Evolutionary conservation across 2,113 vertebrate species (phyloP).

Genomic region (Chaetodon trifascialis): DNA sequence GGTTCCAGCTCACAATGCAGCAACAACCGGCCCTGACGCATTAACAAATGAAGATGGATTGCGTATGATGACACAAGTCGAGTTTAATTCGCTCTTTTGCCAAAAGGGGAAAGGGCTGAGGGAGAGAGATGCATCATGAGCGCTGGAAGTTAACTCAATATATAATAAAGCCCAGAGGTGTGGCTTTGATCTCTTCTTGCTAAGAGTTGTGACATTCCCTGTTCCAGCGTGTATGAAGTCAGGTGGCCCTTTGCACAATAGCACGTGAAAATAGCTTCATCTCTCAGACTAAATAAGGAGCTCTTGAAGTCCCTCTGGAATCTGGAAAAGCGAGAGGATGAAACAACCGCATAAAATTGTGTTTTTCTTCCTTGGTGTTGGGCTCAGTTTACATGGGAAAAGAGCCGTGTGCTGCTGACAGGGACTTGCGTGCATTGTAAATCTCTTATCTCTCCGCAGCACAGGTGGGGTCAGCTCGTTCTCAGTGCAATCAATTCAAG

Average conservation of each 20-base stretch:
- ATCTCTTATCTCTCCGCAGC: conserved; percentile 66
- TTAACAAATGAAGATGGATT: conserved; percentile 80
- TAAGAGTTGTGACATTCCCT: conserved; percentile 41
- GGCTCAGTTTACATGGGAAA: conserved; percentile 55
- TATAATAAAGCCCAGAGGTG: conserved; percentile 71
- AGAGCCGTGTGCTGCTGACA: conserved; percentile 29
- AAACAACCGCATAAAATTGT: conserved; percentile 51
- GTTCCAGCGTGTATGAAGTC: conserved; percentile 33
- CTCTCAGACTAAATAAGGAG: conserved; percentile 46
- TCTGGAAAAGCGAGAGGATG: conserved; percentile 47
- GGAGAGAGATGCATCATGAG: conserved; percentile 44
- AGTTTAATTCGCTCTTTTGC: conserved; percentile 63
- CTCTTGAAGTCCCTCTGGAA: conserved; percentile 55
- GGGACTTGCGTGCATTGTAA: conserved; percentile 48
- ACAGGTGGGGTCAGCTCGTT: conserved; percentile 64
- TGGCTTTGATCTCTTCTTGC: conserved; percentile 73
- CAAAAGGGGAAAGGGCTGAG: conserved; percentile 50
- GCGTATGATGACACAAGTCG: conserved; percentile 68
- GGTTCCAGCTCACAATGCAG: conserved; percentile 67
- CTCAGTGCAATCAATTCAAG: conserved; percentile 58
- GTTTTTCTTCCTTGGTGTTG: conserved; percentile 49
- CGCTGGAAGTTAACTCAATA: conserved; percentile 59
- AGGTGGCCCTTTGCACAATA: conserved; percentile 52
- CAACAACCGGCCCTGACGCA: conserved; percentile 59
- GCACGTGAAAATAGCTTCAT: conserved; percentile 48